Evolutionary conservation across 1,140 invertebrate species (phyloP).

Genomic region (Goniozus legneri): DNA sequence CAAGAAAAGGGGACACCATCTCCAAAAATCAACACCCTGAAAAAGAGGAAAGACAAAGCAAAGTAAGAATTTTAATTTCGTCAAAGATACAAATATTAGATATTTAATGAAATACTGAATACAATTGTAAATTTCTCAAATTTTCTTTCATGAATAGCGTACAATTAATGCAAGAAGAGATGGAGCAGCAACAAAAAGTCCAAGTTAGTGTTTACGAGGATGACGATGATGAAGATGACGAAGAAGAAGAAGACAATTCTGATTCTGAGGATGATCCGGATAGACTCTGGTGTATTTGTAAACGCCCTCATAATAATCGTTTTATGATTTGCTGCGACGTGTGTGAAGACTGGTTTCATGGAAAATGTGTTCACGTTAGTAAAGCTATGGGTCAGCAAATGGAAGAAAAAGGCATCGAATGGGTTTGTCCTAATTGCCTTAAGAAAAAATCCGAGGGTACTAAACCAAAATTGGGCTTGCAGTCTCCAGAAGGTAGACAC

Average conservation of each 20-base stretch:
- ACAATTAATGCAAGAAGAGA: slow-evolving; percentile 6
- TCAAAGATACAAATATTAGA: neutral
- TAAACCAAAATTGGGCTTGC: slow-evolving; percentile 20
- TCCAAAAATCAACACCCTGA: slow-evolving; percentile 7
- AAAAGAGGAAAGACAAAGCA: slow-evolving; percentile 24
- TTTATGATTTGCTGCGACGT: slow-evolving; percentile 98
- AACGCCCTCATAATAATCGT: slow-evolving; percentile 90
- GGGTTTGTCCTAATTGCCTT: slow-evolving; percentile 84
- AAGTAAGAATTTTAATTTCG: slow-evolving; percentile 14
- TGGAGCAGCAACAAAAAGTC: slow-evolving; percentile 9
- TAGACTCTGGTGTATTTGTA: slow-evolving; percentile 93
- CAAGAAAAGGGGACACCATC: slow-evolving; percentile 39
- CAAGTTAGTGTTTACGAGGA: slow-evolving; percentile 2
- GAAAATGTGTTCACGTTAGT: slow-evolving; percentile 90
- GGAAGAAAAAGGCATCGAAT: slow-evolving; percentile 85
- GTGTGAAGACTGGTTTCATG: slow-evolving; percentile 97
- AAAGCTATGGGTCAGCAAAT: slow-evolving; percentile 87
- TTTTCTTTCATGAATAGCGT: no score
- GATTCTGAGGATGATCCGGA: slow-evolving; percentile 90
- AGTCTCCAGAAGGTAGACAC: slow-evolving; percentile 12
- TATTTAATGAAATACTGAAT: neutral
- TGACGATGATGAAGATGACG: slow-evolving; percentile 47
- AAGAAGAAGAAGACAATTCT: slow-evolving; percentile 58
- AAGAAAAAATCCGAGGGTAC: slow-evolving; percentile 58
- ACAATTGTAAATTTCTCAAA: neutral